These are phyloP conservation scores for Macaria liturata DNA, from an alignment of 2,888 invertebrate species.

Conservation along the genomic window DNA sequence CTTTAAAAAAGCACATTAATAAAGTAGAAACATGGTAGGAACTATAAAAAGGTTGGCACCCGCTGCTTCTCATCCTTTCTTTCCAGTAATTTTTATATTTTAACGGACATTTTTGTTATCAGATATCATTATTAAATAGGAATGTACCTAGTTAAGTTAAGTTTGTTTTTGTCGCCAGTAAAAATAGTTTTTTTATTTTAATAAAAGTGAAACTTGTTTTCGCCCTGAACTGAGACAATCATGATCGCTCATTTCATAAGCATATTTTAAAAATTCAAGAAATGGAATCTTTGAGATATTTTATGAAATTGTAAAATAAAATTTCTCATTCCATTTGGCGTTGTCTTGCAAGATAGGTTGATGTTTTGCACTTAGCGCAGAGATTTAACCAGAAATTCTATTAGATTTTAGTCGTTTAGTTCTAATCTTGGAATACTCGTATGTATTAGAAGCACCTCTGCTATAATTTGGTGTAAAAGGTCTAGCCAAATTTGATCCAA, in stretches of 20 bases:
- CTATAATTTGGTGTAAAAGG: too few species aligned
- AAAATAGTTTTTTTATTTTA: constrained; percentile 1
- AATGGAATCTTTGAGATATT: constrained; percentile 4
- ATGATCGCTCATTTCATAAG: neutral
- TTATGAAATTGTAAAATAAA: constrained; percentile 18
- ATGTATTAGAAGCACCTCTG: too few species aligned
- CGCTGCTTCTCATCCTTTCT: constrained; percentile 44
- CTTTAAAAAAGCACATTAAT: constrained; percentile 71
- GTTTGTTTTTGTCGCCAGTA: constrained; percentile 5
- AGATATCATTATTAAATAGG: constrained; percentile 13
- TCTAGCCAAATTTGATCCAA: too few species aligned
- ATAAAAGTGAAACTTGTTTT: neutral
- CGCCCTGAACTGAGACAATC: neutral
- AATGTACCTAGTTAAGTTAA: constrained; percentile 13
- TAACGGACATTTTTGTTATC: constrained; percentile 21
- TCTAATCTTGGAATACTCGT: too few species aligned
- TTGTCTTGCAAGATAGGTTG: constrained; percentile 10
- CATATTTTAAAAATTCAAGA: constrained; percentile 6
- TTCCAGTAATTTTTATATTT: constrained; percentile 24
- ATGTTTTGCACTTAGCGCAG: neutral
- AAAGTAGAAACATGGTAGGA: constrained; percentile 44
- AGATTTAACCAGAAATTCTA: too few species aligned
- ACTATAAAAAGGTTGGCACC: constrained; percentile 52
- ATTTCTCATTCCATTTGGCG: constrained; percentile 7
- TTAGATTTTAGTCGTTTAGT: too few species aligned